A percentile compares a stretch with the other conserved stretches of the same genome.
These are phyloP conservation scores for Sorex araneus DNA, from an alignment of 2,113 vertebrate species.

Conservation along the genomic window DNA sequence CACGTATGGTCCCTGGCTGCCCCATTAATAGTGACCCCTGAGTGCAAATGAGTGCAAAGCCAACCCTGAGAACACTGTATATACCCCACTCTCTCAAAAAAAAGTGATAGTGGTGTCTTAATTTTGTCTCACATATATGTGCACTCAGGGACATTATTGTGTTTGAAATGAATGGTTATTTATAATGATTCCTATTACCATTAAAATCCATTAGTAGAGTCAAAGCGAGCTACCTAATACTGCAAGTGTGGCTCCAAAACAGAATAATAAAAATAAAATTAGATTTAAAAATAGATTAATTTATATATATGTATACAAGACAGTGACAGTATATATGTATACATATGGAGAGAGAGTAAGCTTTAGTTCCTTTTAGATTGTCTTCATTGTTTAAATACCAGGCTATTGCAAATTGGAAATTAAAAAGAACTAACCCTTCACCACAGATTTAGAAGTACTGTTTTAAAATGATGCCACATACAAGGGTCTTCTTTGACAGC, in stretches of 20 bases:
- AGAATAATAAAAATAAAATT: not conserved
- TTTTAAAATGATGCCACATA: not conserved
- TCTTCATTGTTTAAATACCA: conserved; percentile 2
- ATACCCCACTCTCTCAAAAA: no score
- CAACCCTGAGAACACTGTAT: no score
- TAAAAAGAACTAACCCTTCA: not conserved
- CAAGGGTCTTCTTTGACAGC: not conserved
- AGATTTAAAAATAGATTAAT: not conserved
- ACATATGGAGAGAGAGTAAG: not conserved
- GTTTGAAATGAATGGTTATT: not conserved
- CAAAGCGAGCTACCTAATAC: no score
- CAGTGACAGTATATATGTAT: no score
- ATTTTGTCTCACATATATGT: not conserved
- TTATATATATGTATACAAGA: no score
- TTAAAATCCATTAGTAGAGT: conserved; percentile 24
- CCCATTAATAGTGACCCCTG: no score
- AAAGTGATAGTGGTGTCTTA: no score
- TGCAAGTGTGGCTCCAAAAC: no score
- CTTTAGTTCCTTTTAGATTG: conserved; percentile 46
- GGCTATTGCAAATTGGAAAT: conserved; percentile 10
- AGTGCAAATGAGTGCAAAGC: no score
- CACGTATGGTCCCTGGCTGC: no score
- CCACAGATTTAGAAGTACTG: not conserved
- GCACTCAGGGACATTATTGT: not conserved
- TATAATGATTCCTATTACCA: not conserved